Evolutionary conservation across 1,140 invertebrate genomes (phyloP), one percentile per base, ranked within the genome.

Genomic region (Platyscapa corneri): DNA sequence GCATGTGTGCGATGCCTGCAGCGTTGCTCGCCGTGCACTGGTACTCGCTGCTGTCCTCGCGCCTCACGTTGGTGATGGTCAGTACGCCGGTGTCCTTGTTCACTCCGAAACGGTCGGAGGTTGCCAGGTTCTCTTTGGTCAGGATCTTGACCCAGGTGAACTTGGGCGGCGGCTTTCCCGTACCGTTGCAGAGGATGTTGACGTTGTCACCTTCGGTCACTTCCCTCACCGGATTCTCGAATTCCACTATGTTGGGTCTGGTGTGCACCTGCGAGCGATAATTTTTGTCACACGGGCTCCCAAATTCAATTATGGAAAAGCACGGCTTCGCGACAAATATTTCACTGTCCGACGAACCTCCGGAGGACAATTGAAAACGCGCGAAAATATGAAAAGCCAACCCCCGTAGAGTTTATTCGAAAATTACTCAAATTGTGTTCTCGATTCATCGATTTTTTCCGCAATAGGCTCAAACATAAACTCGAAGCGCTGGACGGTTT

Each of bases 1-100:
- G 94, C 72, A 96, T 95, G 49, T 93, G 94, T 7, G 94, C 94
- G 39, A 94, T 92, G 0, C 97, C 98, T 18, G 97, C 98, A 27
- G 94, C 93, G 90, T 98, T 99, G 70, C 94, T 95, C 0, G 98
- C 98, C 42, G 95, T 95, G 90, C 98, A 99, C 70, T 95, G 96
- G 89, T 98, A 98, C 49, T 94, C 94, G 0, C 97, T 97, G 74
- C 95, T 95, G 91, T 98, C 97, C 0, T 96, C 95, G 81, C 95
- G 95, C 83, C 95, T 95, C 0, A 98, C 96, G 88, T 96, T 95
- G 53, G 94, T 96, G 85, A 99, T 97, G 0, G 95, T 96, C 20
- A 99, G 90, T 18, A 95, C 87, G 23, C 96, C 96, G 0, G 94
- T 96, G 86, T 94, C 94, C 82, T 95, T 92, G 89, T 97, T 95